Conservation (phyloP, 2,113 vertebrate genomes). For the Pseudonaja textilis region DNA sequence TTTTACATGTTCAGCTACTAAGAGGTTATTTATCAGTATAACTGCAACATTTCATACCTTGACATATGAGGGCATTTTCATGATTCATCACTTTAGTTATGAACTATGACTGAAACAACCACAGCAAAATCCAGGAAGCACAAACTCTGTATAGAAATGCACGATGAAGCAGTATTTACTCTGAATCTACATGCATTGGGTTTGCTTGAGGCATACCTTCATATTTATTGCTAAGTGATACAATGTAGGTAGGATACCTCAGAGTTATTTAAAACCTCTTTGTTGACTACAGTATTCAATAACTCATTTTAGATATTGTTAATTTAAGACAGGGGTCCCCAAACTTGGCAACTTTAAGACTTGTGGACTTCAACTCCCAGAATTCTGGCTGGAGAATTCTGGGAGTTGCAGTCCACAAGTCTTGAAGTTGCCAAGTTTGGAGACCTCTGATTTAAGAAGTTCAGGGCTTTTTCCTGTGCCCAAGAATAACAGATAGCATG, state of each 20-base stretch:
- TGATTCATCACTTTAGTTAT: constrained; percentile 20
- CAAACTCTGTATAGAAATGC: not conserved
- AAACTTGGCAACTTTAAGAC: too few relatives aligned
- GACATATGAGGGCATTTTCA: constrained; percentile 5
- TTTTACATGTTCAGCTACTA: constrained; percentile 12
- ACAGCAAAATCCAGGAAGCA: not conserved
- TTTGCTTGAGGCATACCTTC: not conserved
- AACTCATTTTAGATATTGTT: not conserved
- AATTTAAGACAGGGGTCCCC: not conserved
- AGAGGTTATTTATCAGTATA: constrained; percentile 67
- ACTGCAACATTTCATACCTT: constrained; percentile 46
- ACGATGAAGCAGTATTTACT: not conserved
- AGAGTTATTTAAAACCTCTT: not conserved
- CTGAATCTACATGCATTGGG: not conserved
- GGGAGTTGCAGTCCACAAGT: too few relatives aligned
- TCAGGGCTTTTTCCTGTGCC: not conserved
- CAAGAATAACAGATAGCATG: constrained; percentile 6
- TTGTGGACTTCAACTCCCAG: too few relatives aligned
- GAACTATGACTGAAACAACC: constrained; percentile 17
- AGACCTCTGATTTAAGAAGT: not conserved
- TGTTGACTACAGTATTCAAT: not conserved
- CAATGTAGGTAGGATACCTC: not conserved
- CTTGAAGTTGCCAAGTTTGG: too few relatives aligned
- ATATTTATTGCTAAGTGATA: not conserved
- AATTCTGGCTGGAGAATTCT: too few relatives aligned